phyloP scores from a whole-genome alignment of 2,888 invertebrate genomes.

The Chloroclystis v-ata region DNA sequence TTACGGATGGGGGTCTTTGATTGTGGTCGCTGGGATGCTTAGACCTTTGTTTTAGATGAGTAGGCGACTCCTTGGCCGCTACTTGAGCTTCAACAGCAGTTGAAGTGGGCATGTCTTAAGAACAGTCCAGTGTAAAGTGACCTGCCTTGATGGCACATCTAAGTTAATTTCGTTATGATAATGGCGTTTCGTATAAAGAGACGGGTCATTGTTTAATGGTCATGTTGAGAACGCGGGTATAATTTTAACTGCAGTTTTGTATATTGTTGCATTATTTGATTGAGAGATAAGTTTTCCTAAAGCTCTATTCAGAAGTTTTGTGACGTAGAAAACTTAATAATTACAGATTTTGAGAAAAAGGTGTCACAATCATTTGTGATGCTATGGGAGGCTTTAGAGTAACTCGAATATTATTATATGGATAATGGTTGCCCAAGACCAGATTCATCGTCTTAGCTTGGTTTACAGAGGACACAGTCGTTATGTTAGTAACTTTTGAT shows the following conservation, averaged over 20 bases:
- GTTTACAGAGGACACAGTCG: no score
- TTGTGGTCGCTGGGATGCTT: neutral
- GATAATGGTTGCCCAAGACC: no score
- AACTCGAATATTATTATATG: no score
- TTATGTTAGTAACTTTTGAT: no score
- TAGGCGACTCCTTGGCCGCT: constrained; percentile 36
- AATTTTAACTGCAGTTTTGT: constrained; percentile 50
- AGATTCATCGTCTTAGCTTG: no score
- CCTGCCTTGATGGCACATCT: constrained; percentile 35
- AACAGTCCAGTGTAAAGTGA: constrained; percentile 44
- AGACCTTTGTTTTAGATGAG: constrained; percentile 28
- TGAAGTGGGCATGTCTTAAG: constrained; percentile 66
- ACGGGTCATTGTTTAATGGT: constrained; percentile 45
- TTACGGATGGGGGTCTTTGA: constrained; percentile 15
- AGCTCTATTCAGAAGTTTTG: no score
- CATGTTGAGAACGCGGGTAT: constrained; percentile 46
- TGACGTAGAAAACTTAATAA: no score
- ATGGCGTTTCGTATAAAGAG: constrained; percentile 38
- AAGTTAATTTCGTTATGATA: constrained; percentile 49
- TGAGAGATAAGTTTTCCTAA: no score
- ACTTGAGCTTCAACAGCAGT: constrained; percentile 55
- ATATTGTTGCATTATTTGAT: neutral
- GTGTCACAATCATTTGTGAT: no score
- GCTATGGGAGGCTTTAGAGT: no score
- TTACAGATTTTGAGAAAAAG: no score